Evolutionary conservation across 2,888 invertebrate species (phyloP), one percentile per base, ranked within the genome.

Genomic region (Rhorus exstirpatorius): DNA sequence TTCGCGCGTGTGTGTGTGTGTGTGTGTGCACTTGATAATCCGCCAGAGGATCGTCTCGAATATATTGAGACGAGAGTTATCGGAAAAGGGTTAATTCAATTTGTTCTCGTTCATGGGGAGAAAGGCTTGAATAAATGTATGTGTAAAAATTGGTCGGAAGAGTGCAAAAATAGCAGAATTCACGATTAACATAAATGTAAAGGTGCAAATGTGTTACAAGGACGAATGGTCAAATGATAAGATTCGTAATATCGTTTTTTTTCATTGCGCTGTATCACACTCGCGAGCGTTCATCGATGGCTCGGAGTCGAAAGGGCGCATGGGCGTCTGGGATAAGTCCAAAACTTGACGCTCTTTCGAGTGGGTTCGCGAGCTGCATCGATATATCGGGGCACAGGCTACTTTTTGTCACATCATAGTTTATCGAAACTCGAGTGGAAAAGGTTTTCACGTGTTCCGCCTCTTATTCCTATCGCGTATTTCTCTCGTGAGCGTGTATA

Each of bases 401-500:
- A 24, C 49, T 71, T 49, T 79, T 46, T 38, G 24, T 12, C 61
- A 44, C 68, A 44, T 12, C 14, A 67, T 65, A 65, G 51, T 46
- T 24, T 65, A 81, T 81, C 76, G 70, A 60, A 49, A 71, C 41
- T 60, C 65, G 55, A 58, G 70, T 49, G 65, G 41, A 60, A 81
- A 67, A 76, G 71, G 65, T 81, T 71, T 81, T 67, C 72, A 53
- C 44, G 21, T 68, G 31, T 61, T 26, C 24, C 12, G n/a, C 12
- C 10, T 17, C 14, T 41, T 19, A 1, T 49, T 38, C 21, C 63
- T 65, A 19, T 26, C 31, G 61, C 10, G 12, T 61, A 38, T 65
- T 26, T 35, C 31, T 65, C 31, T n/a, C 26, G 7, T 14, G 12
- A 41, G n/a, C 17, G 12, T 68, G 21, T 35, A 61, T 38, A 65